Evolutionary conservation across 2,888 invertebrate species (phyloP).

Genomic region (Marronus borbonicus): DNA sequence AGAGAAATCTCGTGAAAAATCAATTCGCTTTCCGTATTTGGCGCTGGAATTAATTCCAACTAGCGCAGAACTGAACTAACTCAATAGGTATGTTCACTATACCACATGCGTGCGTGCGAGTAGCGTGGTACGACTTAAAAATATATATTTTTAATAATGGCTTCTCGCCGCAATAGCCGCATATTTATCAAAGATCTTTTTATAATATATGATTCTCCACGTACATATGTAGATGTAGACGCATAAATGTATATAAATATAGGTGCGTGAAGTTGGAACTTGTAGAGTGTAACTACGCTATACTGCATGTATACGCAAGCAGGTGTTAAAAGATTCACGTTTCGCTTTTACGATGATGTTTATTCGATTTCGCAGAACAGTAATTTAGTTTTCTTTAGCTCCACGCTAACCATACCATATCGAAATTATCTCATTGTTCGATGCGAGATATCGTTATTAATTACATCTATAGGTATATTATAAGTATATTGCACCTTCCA

Average conservation of each 20-base stretch:
- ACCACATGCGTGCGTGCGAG: constrained; percentile 20
- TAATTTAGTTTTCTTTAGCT: constrained; percentile 28
- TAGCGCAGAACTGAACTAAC: constrained; percentile 35
- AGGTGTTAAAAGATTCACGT: constrained; percentile 39
- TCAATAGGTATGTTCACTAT: constrained; percentile 34
- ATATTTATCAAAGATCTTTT: constrained; percentile 39
- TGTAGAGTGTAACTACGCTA: constrained; percentile 5
- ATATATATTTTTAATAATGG: constrained; percentile 38
- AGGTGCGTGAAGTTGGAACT: constrained; percentile 20
- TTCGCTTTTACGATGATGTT: constrained; percentile 31
- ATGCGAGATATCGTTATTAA: constrained; percentile 24
- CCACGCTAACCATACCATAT: background rate
- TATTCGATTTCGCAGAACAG: constrained; percentile 40
- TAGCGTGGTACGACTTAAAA: constrained; percentile 2
- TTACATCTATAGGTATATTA: constrained; percentile 2
- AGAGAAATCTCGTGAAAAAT: constrained; percentile 42
- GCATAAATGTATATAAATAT: constrained; percentile 23
- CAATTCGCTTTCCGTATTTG: constrained; percentile 42
- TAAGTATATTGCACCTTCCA: background rate
- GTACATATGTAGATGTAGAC: constrained; percentile 22
- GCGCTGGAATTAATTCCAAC: constrained; percentile 38
- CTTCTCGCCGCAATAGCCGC: constrained; percentile 4
- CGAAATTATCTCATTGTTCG: constrained; percentile 13
- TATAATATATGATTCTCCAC: constrained; percentile 25
- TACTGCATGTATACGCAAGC: constrained; percentile 14